Base-by-base conservation (phyloP, 2,888 invertebrate species). In the Cactoblastis cactorum region DNA sequence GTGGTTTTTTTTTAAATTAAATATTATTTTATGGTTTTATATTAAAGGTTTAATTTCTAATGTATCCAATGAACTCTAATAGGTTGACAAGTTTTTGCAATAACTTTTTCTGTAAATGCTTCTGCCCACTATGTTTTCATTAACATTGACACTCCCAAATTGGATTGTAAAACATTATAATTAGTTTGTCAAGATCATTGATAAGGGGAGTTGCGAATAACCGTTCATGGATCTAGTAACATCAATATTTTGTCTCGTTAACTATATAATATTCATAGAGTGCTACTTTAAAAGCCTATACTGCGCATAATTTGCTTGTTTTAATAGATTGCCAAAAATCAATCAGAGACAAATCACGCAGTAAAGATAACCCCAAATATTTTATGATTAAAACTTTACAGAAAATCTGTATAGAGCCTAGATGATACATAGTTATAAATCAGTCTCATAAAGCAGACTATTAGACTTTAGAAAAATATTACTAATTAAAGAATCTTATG, bases 81-180 rank as follows among this genome's bases (percentile, higher is more conserved):
- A 15, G 14, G 14, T 19, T 24, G 47, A 37, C 14, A 2, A 48
- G 37, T 48, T 48, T 48, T 48, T 48, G n/a, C 47, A 15, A 38
- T 17, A 50, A 4, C 41, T 62, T 62, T 64, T 62, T 57, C 55
- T n/a, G 47, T 53, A 52, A 38, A 47, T 51, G 41, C 54, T 33
- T 62, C 69, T 53, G 58, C 70, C 71, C 73, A 71, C 69, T 51
- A 45, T 69, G 69, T 79, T 74, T 72, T 72, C 62, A 72, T 74
- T 75, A 74, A 75, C 79, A 67, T 65, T 76, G 73, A 77, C 79
- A 75, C 63, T 65, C 73, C 61, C 59, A 83, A 81, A 83, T 80
- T 84, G 74, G 76, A 73, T 79, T 74, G 74, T 77, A 64, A 74
- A 76, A 78, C 72, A 77, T 71, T 62, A 67, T 71, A 72, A 80